Evolutionary conservation across 2,113 vertebrate species (phyloP).

Genomic region (Carollia perspicillata): DNA sequence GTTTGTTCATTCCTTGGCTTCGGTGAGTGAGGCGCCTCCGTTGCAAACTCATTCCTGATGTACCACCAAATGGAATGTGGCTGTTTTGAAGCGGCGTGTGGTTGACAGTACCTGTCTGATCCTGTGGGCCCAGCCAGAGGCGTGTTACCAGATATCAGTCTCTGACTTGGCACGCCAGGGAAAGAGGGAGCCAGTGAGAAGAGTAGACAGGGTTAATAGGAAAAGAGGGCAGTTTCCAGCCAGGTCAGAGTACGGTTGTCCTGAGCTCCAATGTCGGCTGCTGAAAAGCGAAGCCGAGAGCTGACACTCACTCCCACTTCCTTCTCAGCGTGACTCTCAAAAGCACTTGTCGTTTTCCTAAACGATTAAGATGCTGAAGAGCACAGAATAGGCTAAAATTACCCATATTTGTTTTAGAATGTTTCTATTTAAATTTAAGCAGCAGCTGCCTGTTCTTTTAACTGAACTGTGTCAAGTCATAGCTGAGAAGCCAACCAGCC

Average conservation of each 20-base stretch:
- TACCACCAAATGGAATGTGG: neutral
- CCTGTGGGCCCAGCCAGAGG: neutral
- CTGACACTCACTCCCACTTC: neutral
- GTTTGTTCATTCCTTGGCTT: neutral
- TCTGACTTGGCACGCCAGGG: neutral
- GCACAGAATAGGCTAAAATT: neutral
- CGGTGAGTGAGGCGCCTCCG: neutral
- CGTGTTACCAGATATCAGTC: neutral
- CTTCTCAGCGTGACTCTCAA: neutral
- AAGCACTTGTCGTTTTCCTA: neutral
- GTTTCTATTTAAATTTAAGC: constrained; percentile 33
- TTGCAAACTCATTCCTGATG: neutral
- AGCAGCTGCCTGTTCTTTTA: neutral
- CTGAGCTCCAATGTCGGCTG: neutral
- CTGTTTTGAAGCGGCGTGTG: neutral
- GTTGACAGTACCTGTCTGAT: neutral
- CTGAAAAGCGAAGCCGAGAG: neutral
- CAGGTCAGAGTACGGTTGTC: neutral
- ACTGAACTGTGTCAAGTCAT: neutral
- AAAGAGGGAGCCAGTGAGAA: neutral
- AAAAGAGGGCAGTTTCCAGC: neutral
- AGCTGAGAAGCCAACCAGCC: neutral
- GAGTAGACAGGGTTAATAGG: neutral
- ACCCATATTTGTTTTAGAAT: constrained; percentile 1
- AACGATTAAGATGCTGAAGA: constrained; percentile 8